Evolutionary conservation across 2,888 invertebrate genomes (phyloP), one percentile per base, ranked within the genome.

Genomic region (Eugnorisma glareosa): DNA sequence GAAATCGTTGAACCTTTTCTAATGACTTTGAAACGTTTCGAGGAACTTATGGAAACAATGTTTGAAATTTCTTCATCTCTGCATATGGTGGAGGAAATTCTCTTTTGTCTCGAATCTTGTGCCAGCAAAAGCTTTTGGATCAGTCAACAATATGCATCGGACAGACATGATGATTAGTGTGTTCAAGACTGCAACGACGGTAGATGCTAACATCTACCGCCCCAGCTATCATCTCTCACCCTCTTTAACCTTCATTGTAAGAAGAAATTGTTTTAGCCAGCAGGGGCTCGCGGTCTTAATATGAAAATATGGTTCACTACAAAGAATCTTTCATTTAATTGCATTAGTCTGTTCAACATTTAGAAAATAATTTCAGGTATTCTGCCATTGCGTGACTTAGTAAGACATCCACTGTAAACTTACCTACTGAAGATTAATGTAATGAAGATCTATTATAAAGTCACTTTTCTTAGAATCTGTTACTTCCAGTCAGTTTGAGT

Each of bases 231-330:
- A 69, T 37, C 64, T 67, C 75, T 79, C 86, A 79, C 71, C 81
- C 84, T 78, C 45, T 24, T 54, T 86, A 85, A 85, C 86, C 89
- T 81, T 85, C 85, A 89, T 89, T 86, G 89, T 91, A 91, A 93
- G 90, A 86, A 93, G 93, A 94, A 95, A 94, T 93, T 94, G 93
- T 94, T 92, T 93, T 94, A 93, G 91, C 93, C 92, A 92, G 93
- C 93, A 90, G 93, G 93, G 91, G 91, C 90, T 91, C 88, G 88
- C 88, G 88, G 89, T 91, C 91, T 93, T 95, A 95, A 95, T 95
- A 94, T 94, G 92, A 94, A 95, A 94, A 94, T 95, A 95, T 95
- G 93, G 93, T 91, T 92, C 89, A 91, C 91, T 93, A 91, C 92
- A 92, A 92, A 92, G 92, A 93, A 93, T 93, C 91, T 91, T 90